phyloP scores from a whole-genome alignment of 37 sponge, comb jelly and placozoan species.

The Corticium candelabrum region DNA sequence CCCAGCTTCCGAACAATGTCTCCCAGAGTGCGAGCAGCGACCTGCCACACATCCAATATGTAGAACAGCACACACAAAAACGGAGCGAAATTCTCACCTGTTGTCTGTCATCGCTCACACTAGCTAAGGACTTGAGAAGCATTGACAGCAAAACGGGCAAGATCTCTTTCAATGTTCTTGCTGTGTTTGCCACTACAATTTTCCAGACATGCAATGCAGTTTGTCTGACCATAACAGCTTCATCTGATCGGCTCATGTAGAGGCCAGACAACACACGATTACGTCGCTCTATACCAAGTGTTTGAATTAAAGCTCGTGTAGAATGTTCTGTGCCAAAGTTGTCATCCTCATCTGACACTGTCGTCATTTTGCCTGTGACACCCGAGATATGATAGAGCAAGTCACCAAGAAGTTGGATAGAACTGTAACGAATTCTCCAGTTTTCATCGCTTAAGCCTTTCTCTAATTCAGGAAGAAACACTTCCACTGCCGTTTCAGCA shows the following conservation, averaged over 20 bases:
- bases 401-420: constrained; percentile 85
- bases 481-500: constrained; percentile 76
- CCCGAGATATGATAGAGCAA: constrained; percentile 87
- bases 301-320: constrained; percentile 38
- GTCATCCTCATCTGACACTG: constrained; percentile 86
- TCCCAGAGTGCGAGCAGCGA: constrained; percentile 85
- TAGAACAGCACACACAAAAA: background rate
- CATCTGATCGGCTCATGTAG: constrained; percentile 97
- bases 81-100: background rate
- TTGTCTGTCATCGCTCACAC: constrained; percentile 68
- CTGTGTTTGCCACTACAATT: constrained; percentile 91
- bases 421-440: constrained; percentile 90
- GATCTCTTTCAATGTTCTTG: constrained; percentile 86
- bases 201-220: constrained; percentile 97
- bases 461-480: constrained; percentile 88
- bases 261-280: constrained; percentile 92
- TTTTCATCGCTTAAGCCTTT: constrained; percentile 81
- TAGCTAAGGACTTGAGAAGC: constrained; percentile 70
- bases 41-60: constrained; percentile 14
- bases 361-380: constrained; percentile 93
- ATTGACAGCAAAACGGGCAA: constrained; percentile 74
- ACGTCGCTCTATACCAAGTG: constrained; percentile 66
- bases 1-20: constrained; percentile 95
- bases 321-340: constrained; percentile 94
- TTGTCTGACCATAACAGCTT: constrained; percentile 88